These are phyloP conservation scores for Limnephilus auricula DNA, from an alignment of 2,888 invertebrate species.

Conservation along the genomic window DNA sequence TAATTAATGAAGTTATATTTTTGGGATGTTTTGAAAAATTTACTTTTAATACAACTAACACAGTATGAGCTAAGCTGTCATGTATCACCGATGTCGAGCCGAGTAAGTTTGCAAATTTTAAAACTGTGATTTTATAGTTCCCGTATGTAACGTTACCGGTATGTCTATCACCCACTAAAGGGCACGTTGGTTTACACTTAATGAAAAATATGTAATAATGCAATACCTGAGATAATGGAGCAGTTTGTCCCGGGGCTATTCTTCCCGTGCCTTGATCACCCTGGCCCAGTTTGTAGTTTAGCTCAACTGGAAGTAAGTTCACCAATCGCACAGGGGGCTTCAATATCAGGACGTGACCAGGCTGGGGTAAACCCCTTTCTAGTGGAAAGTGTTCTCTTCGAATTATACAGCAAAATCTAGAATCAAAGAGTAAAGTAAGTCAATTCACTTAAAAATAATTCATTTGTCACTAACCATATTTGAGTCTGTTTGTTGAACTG, in stretches of 20 bases:
- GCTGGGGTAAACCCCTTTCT: constrained; percentile 81
- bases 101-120: no score
- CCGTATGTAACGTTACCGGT: no score
- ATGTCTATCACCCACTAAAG: no score
- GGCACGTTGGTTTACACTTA: no score
- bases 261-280: constrained; percentile 68
- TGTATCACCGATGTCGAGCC: no score
- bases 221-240: constrained; percentile 72
- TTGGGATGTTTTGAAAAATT: no score
- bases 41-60: no score
- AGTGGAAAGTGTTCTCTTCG: constrained; percentile 88
- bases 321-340: constrained; percentile 90
- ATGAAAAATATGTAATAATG: constrained; percentile 61
- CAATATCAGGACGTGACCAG: constrained; percentile 92
- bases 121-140: no score
- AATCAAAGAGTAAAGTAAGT: constrained; percentile 50
- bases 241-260: constrained; percentile 72
- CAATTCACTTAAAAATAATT: constrained; percentile 20
- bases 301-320: constrained; percentile 92
- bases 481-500: no score
- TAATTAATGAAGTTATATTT: no score
- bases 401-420: constrained; percentile 88
- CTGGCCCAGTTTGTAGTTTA: constrained; percentile 78
- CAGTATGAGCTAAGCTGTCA: not conserved
- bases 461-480: constrained; percentile 9